Conservation (phyloP, 2,113 vertebrate species). For the Neogobius melanostomus region DNA sequence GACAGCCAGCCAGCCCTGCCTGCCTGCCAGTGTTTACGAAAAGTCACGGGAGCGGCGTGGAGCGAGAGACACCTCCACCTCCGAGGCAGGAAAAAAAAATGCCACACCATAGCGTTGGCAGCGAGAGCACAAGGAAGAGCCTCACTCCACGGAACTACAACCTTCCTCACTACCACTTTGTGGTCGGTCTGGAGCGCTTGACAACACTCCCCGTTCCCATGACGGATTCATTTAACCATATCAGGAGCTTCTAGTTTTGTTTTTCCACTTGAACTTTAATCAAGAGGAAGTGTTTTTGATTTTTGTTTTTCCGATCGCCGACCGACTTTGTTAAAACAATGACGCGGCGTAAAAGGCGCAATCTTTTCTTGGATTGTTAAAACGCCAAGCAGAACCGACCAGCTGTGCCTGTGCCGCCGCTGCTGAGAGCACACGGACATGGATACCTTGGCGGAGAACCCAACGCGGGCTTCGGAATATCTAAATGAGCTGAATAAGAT, state of each 20-base stretch:
- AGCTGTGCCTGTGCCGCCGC: not conserved
- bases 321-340: conserved; percentile 53
- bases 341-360: conserved; percentile 65
- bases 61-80: conserved; percentile 11
- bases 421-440: conserved; percentile 64
- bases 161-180: not conserved
- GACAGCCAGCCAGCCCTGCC: conserved; percentile 41
- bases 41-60: conserved; percentile 68
- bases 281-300: conserved; percentile 21
- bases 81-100: not conserved
- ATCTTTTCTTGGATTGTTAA: conserved; percentile 38
- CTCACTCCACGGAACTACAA: not conserved
- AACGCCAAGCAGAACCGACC: conserved; percentile 22
- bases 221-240: conserved; percentile 10
- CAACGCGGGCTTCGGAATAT: conserved; percentile 87
- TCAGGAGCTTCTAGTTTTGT: conserved; percentile 22
- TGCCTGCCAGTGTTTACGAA: conserved; percentile 69
- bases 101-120: conserved; percentile 23
- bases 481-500: conserved; percentile 85
- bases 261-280: conserved; percentile 22
- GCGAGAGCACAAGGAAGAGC: conserved; percentile 15
- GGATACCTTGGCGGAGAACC: conserved; percentile 86
- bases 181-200: conserved; percentile 4
- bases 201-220: conserved; percentile 2
- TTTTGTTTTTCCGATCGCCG: conserved; percentile 5